These are phyloP conservation scores for Drosophila prolongata DNA, from an alignment of 2,888 invertebrate genomes.

Conservation along the genomic window DNA sequence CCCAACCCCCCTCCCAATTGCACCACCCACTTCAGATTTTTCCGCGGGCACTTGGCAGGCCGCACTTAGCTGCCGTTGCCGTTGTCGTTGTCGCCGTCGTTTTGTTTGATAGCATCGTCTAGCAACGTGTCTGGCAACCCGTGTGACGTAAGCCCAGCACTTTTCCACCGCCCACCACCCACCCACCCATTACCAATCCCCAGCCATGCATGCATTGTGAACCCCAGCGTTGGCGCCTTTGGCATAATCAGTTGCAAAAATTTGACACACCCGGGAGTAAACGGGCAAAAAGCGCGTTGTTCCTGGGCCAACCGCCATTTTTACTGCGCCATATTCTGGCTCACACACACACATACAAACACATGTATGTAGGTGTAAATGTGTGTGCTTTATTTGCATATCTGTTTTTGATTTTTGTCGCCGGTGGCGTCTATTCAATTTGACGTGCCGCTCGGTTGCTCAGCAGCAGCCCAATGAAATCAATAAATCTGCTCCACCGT, in stretches of 20 bases:
- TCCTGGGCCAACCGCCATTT: slow-evolving; percentile 23
- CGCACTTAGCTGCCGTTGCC: slow-evolving; percentile 46
- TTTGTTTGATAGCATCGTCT: slow-evolving; percentile 77
- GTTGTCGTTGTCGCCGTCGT: slow-evolving; percentile 44
- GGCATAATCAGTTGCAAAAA: slow-evolving; percentile 73
- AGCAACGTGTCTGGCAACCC: slow-evolving; percentile 71
- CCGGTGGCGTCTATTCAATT: slow-evolving; percentile 74
- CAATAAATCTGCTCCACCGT: slow-evolving; percentile 78
- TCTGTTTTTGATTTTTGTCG: slow-evolving; percentile 78
- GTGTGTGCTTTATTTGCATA: slow-evolving; percentile 65
- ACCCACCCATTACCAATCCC: not conserved
- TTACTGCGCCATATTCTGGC: slow-evolving; percentile 24
- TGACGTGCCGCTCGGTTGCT: slow-evolving; percentile 56
- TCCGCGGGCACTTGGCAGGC: slow-evolving; percentile 61
- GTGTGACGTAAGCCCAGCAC: slow-evolving; percentile 45
- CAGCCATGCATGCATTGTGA: slow-evolving; percentile 37
- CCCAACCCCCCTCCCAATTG: not conserved
- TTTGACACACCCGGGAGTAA: slow-evolving; percentile 60
- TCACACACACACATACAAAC: not conserved
- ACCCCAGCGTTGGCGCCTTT: slow-evolving; percentile 41
- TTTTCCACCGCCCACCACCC: slow-evolving; percentile 3
- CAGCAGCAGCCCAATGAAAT: slow-evolving; percentile 57
- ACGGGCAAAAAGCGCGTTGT: slow-evolving; percentile 42
- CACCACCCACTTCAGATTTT: slow-evolving; percentile 43
- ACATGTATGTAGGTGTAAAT: slow-evolving; percentile 12